Conservation (phyloP, 1,140 invertebrate species). For the Pogonognathellus flavescens region DNA sequence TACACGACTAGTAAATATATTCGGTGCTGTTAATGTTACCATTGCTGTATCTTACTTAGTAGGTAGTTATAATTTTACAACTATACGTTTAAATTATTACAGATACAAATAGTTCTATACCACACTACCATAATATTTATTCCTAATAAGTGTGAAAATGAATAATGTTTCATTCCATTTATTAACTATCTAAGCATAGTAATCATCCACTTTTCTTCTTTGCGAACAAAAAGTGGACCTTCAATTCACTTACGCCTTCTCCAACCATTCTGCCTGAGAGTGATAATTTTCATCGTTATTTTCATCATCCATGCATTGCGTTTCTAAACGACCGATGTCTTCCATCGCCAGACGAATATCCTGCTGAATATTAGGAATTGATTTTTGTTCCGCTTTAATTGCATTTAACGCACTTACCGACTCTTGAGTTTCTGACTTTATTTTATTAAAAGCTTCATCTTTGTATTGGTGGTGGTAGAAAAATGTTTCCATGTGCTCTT, state of each 20-base stretch:
- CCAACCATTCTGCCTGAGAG: background rate
- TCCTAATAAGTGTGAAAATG: too few species aligned
- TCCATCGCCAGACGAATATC: background rate
- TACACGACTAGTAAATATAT: too few species aligned
- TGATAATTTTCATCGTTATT: conserved; percentile 40
- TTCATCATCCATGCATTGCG: conserved; percentile 14
- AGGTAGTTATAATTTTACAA: too few species aligned
- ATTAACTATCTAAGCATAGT: background rate
- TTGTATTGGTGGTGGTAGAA: conserved; percentile 27
- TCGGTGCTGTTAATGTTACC: too few species aligned
- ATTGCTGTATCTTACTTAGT: too few species aligned
- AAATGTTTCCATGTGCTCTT: background rate
- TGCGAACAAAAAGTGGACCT: too few species aligned
- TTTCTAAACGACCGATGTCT: background rate
- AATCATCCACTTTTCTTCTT: background rate
- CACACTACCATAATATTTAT: too few species aligned
- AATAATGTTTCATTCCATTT: too few species aligned
- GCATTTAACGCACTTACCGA: background rate
- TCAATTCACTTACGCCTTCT: background rate
- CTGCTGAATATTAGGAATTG: background rate
- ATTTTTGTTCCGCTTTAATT: background rate
- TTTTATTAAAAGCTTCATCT: background rate
- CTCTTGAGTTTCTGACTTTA: background rate
- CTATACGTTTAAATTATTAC: too few species aligned
- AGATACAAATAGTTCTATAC: too few species aligned